Percentiles rank a stretch among this genome's conserved stretches.
Conservation (phyloP, 1,140 invertebrate species). For the Lordiphosa mommai region DNA sequence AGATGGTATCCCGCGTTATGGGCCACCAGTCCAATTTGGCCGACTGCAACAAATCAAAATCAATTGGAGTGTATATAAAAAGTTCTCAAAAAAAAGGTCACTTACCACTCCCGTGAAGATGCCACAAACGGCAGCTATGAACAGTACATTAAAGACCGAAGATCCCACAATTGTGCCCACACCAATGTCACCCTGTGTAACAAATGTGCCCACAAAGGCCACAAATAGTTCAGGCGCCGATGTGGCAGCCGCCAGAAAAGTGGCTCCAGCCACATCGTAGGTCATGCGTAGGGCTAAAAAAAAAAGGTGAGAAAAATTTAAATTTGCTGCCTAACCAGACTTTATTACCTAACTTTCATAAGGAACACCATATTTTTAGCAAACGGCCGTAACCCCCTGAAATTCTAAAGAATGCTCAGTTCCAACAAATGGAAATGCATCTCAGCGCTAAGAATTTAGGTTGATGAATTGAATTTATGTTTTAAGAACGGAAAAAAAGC, state of each 20-base stretch:
- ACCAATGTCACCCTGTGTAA: conserved; percentile 91
- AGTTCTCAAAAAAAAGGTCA: too few species aligned
- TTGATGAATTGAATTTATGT: too few species aligned
- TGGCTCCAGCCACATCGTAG: conserved; percentile 91
- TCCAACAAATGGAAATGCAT: too few species aligned
- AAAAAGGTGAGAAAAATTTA: neutral
- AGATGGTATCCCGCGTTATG: conserved; percentile 90
- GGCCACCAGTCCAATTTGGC: conserved; percentile 87
- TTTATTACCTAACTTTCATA: too few species aligned
- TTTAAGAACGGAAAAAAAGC: too few species aligned
- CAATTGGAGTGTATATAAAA: neutral
- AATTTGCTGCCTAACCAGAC: too few species aligned
- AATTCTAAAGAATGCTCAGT: too few species aligned
- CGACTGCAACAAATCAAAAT: conserved; percentile 1
- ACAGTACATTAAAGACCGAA: conserved; percentile 95
- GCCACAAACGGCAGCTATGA: conserved; percentile 94
- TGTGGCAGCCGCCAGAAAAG: conserved; percentile 95
- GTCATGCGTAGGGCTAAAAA: conserved; percentile 88
- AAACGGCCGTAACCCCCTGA: too few species aligned
- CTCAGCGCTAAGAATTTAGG: too few species aligned
- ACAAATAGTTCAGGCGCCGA: conserved; percentile 96
- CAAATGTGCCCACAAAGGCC: conserved; percentile 93
- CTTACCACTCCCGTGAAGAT: conserved; percentile 78
- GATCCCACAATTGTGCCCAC: conserved; percentile 94
- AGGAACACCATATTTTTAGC: too few species aligned